Base-by-base conservation (phyloP, 2,113 vertebrate species). In the Tetraodon nigroviridis region DNA sequence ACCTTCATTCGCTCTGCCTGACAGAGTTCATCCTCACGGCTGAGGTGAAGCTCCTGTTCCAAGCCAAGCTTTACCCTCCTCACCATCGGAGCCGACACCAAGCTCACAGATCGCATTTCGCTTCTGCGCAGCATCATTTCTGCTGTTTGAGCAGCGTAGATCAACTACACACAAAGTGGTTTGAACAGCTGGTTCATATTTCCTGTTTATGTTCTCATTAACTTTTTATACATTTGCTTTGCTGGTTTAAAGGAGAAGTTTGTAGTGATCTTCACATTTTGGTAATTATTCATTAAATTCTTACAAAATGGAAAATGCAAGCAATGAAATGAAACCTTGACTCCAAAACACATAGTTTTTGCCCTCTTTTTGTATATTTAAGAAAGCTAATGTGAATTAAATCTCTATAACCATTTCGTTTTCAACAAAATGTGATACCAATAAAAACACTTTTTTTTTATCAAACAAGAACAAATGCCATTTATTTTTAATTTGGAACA, bases 1-100 rank as follows among this genome's bases (percentile, higher is more conserved):
- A 11, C 32, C 32, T 37, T 37, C 2, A 37, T 2, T 37, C 32
- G 11, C 32, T 37, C 32, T 2, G 2, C 32, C 32, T 37, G 32
- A 37, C 4, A 17, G 27, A 22, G 50, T 54, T 59, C 60, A 20
- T 42, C 45, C 54, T 78, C 56, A 52, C 50, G 75, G 72, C 79
- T 79, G 73, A 79, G 64, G 72, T 69, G 46, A 73, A 58, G 82
- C 82, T 88, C 84, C 58, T 63, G 68, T 88, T 88, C 76, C 86
- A 88, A 85, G 83, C 86, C 81, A 85, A 81, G 83, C 83, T 73
- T 62, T 60, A 29, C 19, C 47, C 37, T 67, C 63, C 64, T 69
- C 69, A 69, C 58, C 64, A 66, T 76, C 67, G 60, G 42, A 47
- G 71, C 75, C 64, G 52, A 22, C 44, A 62, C 45, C 40, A 55